Evolutionary conservation across 1,140 invertebrate genomes (phyloP).

Genomic region (Elymnias hypermnestra): DNA sequence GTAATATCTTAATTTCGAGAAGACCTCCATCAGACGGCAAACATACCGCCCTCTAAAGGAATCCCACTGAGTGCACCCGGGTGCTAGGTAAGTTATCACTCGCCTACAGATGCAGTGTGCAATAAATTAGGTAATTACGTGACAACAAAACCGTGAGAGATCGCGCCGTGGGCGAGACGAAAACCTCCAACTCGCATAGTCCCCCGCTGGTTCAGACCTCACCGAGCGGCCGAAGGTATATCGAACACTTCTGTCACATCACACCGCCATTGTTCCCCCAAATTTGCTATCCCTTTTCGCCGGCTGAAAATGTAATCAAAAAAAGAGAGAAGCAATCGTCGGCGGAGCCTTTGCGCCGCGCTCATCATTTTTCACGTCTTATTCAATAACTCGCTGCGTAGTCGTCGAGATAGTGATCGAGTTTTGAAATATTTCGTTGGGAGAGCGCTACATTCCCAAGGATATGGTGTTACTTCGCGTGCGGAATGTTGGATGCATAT

Average conservation of each 20-base stretch:
- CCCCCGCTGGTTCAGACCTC: constrained; percentile 62
- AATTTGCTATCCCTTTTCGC: constrained; percentile 59
- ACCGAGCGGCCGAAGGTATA: constrained; percentile 39
- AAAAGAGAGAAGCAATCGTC: constrained; percentile 51
- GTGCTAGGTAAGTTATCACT: constrained; percentile 40
- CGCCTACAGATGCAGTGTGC: constrained; percentile 45
- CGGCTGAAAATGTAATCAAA: constrained; percentile 29
- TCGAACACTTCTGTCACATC: constrained; percentile 56
- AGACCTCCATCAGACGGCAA: constrained; percentile 53
- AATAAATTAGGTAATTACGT: constrained; percentile 71
- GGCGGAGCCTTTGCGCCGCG: constrained; percentile 58
- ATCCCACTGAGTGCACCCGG: constrained; percentile 39
- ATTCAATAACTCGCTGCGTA: constrained; percentile 71
- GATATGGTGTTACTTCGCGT: constrained; percentile 74
- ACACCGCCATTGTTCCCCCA: constrained; percentile 63
- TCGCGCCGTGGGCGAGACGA: constrained; percentile 46
- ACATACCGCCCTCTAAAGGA: constrained; percentile 51
- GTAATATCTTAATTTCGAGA: constrained; percentile 67
- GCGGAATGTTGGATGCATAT: constrained; percentile 56
- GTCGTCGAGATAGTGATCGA: constrained; percentile 68
- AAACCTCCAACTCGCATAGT: constrained; percentile 32
- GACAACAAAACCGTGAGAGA: constrained; percentile 68
- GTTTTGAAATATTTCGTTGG: constrained; percentile 71
- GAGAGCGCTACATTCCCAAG: constrained; percentile 69
- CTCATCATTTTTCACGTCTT: constrained; percentile 74